Conservation (phyloP, 1,140 invertebrate species). For the Drosophila cardini region DNA sequence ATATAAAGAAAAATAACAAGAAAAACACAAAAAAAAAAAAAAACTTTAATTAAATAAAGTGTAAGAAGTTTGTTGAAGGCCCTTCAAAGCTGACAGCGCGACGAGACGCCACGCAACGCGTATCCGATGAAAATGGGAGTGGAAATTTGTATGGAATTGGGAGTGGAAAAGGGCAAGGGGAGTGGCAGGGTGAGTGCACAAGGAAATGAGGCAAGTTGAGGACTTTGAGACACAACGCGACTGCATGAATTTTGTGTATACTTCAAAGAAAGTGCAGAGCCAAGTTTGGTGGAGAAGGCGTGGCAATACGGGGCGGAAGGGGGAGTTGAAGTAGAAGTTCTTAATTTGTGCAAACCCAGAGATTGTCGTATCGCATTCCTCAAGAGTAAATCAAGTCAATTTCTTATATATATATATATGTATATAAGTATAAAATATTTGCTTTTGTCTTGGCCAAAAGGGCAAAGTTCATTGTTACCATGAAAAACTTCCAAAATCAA, state of each 20-base stretch:
- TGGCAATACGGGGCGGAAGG: background rate
- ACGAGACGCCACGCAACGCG: slow-evolving; percentile 3
- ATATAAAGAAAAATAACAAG: slow-evolving; percentile 40
- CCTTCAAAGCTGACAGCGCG: slow-evolving; percentile 60
- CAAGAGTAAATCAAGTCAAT: slow-evolving; percentile 65
- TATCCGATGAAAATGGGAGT: background rate
- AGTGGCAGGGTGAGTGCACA: background rate
- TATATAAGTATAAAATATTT: slow-evolving; percentile 72
- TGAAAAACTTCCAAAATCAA: slow-evolving; percentile 26
- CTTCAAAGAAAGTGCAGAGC: slow-evolving; percentile 35
- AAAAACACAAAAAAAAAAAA: slow-evolving; percentile 60
- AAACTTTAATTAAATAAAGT: slow-evolving; percentile 82
- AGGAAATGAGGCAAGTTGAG: background rate
- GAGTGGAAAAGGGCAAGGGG: background rate
- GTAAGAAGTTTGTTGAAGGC: slow-evolving; percentile 75
- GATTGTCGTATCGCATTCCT: slow-evolving; percentile 27
- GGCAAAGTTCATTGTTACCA: slow-evolving; percentile 57
- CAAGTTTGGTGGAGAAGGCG: background rate
- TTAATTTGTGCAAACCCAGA: slow-evolving; percentile 39
- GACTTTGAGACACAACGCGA: slow-evolving; percentile 2
- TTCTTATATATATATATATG: slow-evolving; percentile 32
- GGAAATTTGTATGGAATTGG: background rate
- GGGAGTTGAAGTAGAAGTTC: slow-evolving; percentile 2
- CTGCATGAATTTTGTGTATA: slow-evolving; percentile 37
- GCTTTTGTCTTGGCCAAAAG: slow-evolving; percentile 49